Evolutionary conservation across 2,888 invertebrate genomes (phyloP).

Genomic region (Stenchaetothrips biformis): DNA sequence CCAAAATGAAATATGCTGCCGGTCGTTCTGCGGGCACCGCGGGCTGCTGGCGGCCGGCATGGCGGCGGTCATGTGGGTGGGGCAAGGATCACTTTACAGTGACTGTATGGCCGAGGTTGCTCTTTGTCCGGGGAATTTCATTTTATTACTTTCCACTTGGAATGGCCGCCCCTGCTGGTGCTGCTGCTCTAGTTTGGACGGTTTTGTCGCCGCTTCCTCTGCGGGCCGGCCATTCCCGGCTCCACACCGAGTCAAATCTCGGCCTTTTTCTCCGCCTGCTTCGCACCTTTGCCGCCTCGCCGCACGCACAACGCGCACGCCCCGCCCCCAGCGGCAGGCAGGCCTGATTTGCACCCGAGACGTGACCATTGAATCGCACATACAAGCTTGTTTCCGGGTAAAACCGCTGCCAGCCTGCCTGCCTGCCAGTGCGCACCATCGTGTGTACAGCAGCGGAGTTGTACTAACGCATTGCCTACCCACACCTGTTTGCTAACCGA

Average conservation of each 20-base stretch:
- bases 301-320: too few relatives aligned
- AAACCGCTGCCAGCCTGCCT: background rate
- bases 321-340: background rate
- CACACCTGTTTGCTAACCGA: background rate
- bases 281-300: too few relatives aligned
- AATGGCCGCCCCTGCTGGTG: too few relatives aligned
- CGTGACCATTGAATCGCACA: constrained; percentile 23
- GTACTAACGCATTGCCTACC: background rate
- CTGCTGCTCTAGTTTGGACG: too few relatives aligned
- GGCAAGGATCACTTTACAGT: background rate
- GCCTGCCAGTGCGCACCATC: too few relatives aligned
- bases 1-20: background rate
- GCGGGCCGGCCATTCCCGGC: too few relatives aligned
- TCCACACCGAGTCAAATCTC: too few relatives aligned
- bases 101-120: too few relatives aligned
- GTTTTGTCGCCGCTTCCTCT: too few relatives aligned
- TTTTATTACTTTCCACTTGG: too few relatives aligned
- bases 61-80: background rate
- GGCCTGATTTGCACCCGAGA: constrained; percentile 15
- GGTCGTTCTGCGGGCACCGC: background rate
- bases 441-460: background rate
- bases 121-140: too few relatives aligned
- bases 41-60: background rate
- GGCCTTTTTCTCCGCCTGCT: too few relatives aligned
- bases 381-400: constrained; percentile 21